Evolutionary conservation across 1,140 invertebrate genomes (phyloP).

Genomic region (Heliconius melpomene): DNA sequence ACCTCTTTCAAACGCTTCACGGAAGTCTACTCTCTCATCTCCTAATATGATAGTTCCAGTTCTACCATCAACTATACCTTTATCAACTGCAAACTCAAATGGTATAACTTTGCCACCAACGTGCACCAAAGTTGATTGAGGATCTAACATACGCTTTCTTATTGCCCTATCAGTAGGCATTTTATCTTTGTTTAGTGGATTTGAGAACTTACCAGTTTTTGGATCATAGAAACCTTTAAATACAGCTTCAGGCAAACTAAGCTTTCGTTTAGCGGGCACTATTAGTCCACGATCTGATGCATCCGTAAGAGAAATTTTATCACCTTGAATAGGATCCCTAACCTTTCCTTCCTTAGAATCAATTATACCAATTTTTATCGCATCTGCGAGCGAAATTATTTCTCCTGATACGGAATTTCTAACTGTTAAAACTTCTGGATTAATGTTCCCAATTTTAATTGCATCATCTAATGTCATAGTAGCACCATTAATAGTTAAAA

Average conservation of each 20-base stretch:
- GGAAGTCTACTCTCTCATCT: conserved; percentile 88
- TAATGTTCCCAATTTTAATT: conserved; percentile 88
- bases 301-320: conserved; percentile 88
- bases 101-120: conserved; percentile 88
- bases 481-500: conserved; percentile 87
- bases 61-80: conserved; percentile 89
- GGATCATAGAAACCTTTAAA: conserved; percentile 92
- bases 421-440: conserved; percentile 89
- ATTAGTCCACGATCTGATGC: conserved; percentile 91
- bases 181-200: conserved; percentile 87
- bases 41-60: conserved; percentile 86
- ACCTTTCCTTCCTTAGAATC: conserved; percentile 90
- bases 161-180: conserved; percentile 89
- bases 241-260: conserved; percentile 92
- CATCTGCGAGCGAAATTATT: conserved; percentile 90
- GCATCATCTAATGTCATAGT: conserved; percentile 90
- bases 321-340: conserved; percentile 88
- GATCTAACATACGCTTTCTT: conserved; percentile 89
- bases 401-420: conserved; percentile 89
- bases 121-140: conserved; percentile 89
- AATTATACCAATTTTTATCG: conserved; percentile 90
- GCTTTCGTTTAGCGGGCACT: conserved; percentile 89
- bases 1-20: conserved; percentile 93
- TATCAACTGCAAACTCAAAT: conserved; percentile 90
- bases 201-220: conserved; percentile 86